Evolutionary conservation across 2,888 invertebrate genomes (phyloP).

Genomic region (Aquatica leii): DNA sequence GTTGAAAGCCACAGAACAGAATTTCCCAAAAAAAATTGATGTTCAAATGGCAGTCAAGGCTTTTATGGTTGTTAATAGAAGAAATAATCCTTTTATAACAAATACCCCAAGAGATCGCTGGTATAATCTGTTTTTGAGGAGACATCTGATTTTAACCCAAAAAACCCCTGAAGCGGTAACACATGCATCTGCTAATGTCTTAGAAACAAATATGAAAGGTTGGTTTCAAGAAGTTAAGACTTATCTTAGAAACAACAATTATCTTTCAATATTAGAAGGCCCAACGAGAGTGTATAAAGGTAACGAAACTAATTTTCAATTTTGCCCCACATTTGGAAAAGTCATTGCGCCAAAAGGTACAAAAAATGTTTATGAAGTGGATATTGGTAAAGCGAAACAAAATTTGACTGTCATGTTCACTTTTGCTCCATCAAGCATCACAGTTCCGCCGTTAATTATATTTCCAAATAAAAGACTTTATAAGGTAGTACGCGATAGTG

Average conservation of each 20-base stretch:
- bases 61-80: constrained; percentile 39
- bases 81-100: constrained; percentile 47
- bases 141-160: constrained; percentile 45
- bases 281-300: constrained; percentile 50
- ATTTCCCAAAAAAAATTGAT: constrained; percentile 49
- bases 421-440: no score
- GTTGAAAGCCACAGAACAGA: constrained; percentile 47
- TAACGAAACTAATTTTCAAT: constrained; percentile 52
- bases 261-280: constrained; percentile 45
- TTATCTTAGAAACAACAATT: no score
- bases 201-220: constrained; percentile 33
- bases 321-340: constrained; percentile 50
- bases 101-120: no score
- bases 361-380: constrained; percentile 49
- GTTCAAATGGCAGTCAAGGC: constrained; percentile 37
- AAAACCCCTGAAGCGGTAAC: constrained; percentile 51
- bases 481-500: constrained; percentile 48
- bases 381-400: constrained; percentile 51
- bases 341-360: constrained; percentile 36
- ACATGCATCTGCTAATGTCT: no score
- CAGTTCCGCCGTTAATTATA: no score
- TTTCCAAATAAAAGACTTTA: no score
- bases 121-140: constrained; percentile 48
- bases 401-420: constrained; percentile 53
- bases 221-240: constrained; percentile 11